phyloP scores from a whole-genome alignment of 53 echinoderm and acorn worm genomes.

The Echinometra lucunter region DNA sequence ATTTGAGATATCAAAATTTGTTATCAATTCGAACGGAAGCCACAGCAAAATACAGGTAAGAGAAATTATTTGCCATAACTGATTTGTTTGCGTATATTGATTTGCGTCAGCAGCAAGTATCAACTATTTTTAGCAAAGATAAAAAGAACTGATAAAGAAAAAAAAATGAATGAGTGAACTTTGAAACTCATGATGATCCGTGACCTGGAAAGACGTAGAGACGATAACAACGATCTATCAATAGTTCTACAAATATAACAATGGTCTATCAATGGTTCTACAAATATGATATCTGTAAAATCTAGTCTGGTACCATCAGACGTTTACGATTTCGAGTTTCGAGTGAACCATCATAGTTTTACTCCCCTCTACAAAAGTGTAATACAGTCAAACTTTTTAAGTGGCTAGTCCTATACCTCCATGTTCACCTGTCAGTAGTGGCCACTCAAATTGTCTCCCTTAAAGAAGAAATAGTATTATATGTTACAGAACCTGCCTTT shows the following conservation, averaged over 20 bases:
- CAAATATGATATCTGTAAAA: neutral
- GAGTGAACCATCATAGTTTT: too few relatives aligned
- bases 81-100: neutral
- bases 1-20: neutral
- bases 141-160: neutral
- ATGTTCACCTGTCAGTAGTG: too few relatives aligned
- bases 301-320: neutral
- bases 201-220: neutral
- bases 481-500: too few relatives aligned
- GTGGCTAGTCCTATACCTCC: too few relatives aligned
- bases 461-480: too few relatives aligned
- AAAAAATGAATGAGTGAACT: neutral
- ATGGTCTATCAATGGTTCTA: neutral
- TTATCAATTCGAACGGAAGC: neutral
- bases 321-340: neutral
- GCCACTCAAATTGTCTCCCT: too few relatives aligned
- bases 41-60: neutral
- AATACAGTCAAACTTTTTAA: too few relatives aligned
- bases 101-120: neutral
- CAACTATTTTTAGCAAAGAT: neutral
- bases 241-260: neutral
- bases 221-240: neutral
- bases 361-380: too few relatives aligned
- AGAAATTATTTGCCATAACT: neutral
- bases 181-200: neutral